Evolutionary conservation across 2,113 vertebrate species (phyloP), one percentile per base, ranked within the genome.

Genomic region (Nibea coibor): DNA sequence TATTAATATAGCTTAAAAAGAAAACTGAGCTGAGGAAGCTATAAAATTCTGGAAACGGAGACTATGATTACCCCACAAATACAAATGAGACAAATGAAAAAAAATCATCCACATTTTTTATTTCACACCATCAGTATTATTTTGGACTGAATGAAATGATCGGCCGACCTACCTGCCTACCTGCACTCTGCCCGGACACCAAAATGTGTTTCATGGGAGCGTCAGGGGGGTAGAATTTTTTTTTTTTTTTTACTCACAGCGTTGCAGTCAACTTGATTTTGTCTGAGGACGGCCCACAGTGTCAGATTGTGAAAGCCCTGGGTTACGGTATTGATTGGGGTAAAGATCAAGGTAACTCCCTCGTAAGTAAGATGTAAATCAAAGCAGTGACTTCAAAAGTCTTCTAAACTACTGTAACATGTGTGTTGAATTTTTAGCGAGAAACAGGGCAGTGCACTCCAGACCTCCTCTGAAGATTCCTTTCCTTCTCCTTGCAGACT

Each of bases 401-500:
- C 59, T 72, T 5, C 53, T 61, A 19, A 80, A 50, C 11, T 15
- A 39, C 35, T 39, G 35, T 39, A 24, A 67, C 75, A 78, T 61
- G 42, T 75, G 77, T 67, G 42, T 62, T 50, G 68, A 39, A 16
- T 73, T 59, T 53, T 67, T 35, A 22, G 14, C 45, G 59, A 78
- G 62, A 72, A 74, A 54, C 10, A 45, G 48, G 45, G 47, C 53
- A 53, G 47, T 24, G 68, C 56, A 17, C 72, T 84, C 24, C 42
- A 62, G 72, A 80, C 67, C 57, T 74, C 67, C 26, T 75, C 69
- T 63, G 63, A 54, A 73, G 61, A 86, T 84, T 84, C 42, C 28
- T 66, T 78, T 81, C 47, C 50, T 47, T 71, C 31, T 81, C 69
- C 50, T 73, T 10, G 17, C 51, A 58, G 68, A 77, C 73, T 39